These are phyloP conservation scores for Brachyrhaphis roseni DNA, from an alignment of 2,797 vertebrate genomes.

Conservation along the genomic window DNA sequence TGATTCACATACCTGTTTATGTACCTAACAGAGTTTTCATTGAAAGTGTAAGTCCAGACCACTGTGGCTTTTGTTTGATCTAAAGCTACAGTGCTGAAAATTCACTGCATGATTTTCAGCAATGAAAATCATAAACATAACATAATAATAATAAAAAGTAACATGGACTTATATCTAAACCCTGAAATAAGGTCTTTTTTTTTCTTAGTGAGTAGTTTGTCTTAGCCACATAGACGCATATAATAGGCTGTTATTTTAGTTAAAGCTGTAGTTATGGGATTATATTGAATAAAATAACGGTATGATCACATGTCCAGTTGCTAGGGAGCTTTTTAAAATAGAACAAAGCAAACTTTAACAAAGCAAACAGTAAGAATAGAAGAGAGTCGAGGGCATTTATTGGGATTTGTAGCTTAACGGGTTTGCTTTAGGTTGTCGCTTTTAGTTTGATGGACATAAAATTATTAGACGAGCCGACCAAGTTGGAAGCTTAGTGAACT, in stretches of 20 bases:
- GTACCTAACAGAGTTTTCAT: neutral
- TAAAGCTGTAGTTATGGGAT: neutral
- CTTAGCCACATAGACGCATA: neutral
- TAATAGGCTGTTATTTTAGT: neutral
- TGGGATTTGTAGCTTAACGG: neutral
- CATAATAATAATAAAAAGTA: neutral
- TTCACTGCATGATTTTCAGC: neutral
- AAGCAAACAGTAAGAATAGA: neutral
- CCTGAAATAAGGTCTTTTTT: neutral
- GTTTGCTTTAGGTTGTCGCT: neutral
- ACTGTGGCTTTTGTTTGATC: neutral
- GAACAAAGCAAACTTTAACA: slow-evolving; percentile 1
- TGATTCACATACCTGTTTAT: neutral
- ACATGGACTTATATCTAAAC: neutral
- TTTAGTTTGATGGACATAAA: neutral
- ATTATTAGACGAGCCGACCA: too few relatives aligned
- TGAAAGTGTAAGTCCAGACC: neutral
- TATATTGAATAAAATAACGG: neutral
- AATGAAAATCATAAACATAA: neutral
- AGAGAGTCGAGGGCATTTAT: neutral
- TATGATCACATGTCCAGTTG: neutral
- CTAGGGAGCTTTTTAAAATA: slow-evolving; percentile 9
- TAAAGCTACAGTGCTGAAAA: too few relatives aligned
- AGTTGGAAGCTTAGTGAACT: neutral
- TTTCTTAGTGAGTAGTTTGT: neutral